Conservation (phyloP, 1,140 invertebrate genomes). For the Hyles vespertilio region DNA sequence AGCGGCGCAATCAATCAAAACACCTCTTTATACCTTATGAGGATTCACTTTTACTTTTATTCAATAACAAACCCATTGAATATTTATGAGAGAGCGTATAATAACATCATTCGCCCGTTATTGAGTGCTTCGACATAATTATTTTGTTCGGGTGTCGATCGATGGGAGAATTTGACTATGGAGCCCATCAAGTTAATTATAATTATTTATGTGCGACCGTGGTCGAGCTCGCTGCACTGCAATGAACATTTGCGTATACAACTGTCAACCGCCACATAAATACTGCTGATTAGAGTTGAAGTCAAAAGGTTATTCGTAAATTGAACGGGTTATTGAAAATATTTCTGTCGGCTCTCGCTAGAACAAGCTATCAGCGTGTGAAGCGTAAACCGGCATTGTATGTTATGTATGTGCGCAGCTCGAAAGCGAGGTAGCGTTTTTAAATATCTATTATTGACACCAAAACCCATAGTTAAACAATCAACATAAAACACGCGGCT, state of each 20-base stretch:
- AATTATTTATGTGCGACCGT: constrained; percentile 40
- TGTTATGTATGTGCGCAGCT: background rate
- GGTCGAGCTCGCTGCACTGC: constrained; percentile 32
- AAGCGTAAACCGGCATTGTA: too few relatives aligned
- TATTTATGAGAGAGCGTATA: constrained; percentile 47
- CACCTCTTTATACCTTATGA: constrained; percentile 22
- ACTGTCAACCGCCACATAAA: constrained; percentile 13
- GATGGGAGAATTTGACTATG: constrained; percentile 27
- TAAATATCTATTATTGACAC: constrained; percentile 18
- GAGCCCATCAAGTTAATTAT: constrained; percentile 41
- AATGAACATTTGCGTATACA: background rate
- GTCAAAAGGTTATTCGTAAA: too few relatives aligned
- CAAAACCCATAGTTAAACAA: constrained; percentile 38
- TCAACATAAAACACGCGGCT: constrained; percentile 26
- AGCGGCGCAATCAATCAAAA: constrained; percentile 36
- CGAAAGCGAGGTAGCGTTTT: constrained; percentile 24
- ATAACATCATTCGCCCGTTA: constrained; percentile 50
- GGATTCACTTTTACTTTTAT: constrained; percentile 70
- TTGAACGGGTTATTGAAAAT: too few relatives aligned
- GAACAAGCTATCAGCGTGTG: too few relatives aligned
- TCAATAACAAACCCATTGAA: constrained; percentile 54
- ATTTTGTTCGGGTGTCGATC: constrained; percentile 33
- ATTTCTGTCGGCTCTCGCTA: too few relatives aligned
- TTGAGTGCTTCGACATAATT: constrained; percentile 41
- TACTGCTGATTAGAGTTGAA: background rate